These are phyloP conservation scores for Enteromius fasciolatus DNA, from an alignment of 2,797 vertebrate genomes.

Conservation along the genomic window DNA sequence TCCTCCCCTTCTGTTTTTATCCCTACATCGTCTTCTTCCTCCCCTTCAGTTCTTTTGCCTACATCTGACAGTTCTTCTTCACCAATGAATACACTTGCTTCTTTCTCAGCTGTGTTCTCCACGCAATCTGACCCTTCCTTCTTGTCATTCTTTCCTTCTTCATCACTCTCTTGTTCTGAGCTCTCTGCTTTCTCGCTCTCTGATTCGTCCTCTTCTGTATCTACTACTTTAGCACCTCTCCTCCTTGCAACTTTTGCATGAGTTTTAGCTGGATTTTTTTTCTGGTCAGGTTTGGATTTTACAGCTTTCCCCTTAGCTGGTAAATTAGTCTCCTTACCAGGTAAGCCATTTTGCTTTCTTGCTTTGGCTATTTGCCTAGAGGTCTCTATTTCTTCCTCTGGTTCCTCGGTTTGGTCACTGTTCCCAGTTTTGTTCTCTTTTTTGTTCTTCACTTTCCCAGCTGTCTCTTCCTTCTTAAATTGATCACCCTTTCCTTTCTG, in stretches of 20 bases:
- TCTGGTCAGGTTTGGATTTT: slow-evolving; percentile 50
- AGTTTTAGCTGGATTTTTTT: slow-evolving; percentile 37
- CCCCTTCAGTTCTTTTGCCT: slow-evolving; percentile 43
- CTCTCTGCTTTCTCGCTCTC: slow-evolving; percentile 64
- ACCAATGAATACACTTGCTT: slow-evolving; percentile 64
- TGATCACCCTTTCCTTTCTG: slow-evolving; percentile 32
- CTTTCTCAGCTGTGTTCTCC: slow-evolving; percentile 60
- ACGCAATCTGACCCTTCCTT: slow-evolving; percentile 63
- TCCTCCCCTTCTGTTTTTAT: slow-evolving; percentile 36
- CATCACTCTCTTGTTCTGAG: slow-evolving; percentile 63
- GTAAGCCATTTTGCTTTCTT: slow-evolving; percentile 39
- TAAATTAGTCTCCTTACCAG: slow-evolving; percentile 37
- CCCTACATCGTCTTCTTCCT: slow-evolving; percentile 55
- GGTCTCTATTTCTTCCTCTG: slow-evolving; percentile 46
- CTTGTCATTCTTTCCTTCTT: slow-evolving; percentile 58
- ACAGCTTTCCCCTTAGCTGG: slow-evolving; percentile 52
- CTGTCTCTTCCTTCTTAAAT: slow-evolving; percentile 47
- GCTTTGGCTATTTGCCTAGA: slow-evolving; percentile 54
- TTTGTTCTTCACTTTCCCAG: slow-evolving; percentile 51
- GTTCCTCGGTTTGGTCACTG: slow-evolving; percentile 3
- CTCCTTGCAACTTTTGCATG: slow-evolving; percentile 52
- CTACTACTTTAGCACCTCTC: slow-evolving; percentile 43
- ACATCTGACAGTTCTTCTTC: slow-evolving; percentile 60
- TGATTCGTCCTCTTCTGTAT: slow-evolving; percentile 63
- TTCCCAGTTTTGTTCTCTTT: slow-evolving; percentile 45